A percentile compares a stretch with the other conserved stretches of the same genome.
These are phyloP conservation scores for Agonum fuliginosum DNA, from an alignment of 2,888 invertebrate genomes.

Conservation along the genomic window DNA sequence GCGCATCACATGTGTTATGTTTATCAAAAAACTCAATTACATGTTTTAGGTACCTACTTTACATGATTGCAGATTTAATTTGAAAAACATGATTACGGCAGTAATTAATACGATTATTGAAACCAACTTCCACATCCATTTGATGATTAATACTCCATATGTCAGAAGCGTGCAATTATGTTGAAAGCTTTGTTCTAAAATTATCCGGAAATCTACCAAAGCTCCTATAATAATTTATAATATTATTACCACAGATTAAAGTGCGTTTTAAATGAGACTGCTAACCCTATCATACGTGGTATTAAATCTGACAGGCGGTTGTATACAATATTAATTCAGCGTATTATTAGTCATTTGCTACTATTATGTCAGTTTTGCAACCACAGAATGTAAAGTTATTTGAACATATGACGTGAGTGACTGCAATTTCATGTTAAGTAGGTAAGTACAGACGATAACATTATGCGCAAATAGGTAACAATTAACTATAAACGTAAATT, in stretches of 20 bases:
- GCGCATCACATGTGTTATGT: too few species aligned
- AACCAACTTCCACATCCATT: conserved; percentile 10
- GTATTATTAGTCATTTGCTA: neutral
- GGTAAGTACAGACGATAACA: too few species aligned
- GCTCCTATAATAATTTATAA: conserved; percentile 50
- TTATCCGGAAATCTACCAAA: conserved; percentile 24
- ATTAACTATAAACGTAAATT: too few species aligned
- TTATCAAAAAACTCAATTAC: too few species aligned
- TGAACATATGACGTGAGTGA: neutral
- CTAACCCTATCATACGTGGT: conserved; percentile 5
- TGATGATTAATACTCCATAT: conserved; percentile 3
- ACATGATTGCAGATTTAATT: too few species aligned
- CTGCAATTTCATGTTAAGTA: neutral
- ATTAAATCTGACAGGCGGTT: conserved; percentile 16
- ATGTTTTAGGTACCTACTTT: too few species aligned
- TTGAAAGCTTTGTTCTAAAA: conserved; percentile 43
- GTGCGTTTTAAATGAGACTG: conserved; percentile 46
- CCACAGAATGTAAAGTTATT: neutral
- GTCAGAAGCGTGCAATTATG: conserved; percentile 8
- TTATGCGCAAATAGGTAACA: too few species aligned
- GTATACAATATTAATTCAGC: conserved; percentile 26
- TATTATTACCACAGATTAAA: conserved; percentile 47
- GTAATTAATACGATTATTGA: conserved; percentile 35
- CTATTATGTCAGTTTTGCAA: neutral
- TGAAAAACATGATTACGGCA: too few species aligned